These are phyloP conservation scores for Toxostoma redivivum DNA, from an alignment of 2,113 vertebrate species.

Conservation along the genomic window DNA sequence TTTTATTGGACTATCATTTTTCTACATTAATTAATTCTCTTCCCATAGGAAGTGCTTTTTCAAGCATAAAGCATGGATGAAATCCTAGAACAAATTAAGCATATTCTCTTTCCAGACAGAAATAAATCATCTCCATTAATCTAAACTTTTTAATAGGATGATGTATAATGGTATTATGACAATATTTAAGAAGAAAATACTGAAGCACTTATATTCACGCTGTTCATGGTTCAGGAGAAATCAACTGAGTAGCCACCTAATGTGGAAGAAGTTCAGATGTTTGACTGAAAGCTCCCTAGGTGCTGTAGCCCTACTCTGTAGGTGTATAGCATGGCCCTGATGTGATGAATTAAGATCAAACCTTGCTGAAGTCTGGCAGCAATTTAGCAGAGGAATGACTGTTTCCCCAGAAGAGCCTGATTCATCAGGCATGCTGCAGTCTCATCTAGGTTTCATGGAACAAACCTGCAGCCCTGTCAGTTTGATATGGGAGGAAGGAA, in stretches of 20 bases:
- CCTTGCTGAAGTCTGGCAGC: neutral
- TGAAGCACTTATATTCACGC: neutral
- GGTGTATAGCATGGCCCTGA: too few species aligned
- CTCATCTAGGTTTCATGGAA: rapidly evolving
- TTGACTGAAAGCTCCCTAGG: neutral
- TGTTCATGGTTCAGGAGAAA: neutral
- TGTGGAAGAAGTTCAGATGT: neutral
- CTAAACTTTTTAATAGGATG: neutral
- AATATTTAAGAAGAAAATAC: neutral
- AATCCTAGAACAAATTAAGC: neutral
- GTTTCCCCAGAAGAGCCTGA: neutral
- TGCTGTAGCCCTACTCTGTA: neutral
- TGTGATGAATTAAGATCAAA: neutral
- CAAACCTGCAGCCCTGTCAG: rapidly evolving
- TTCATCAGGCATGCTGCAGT: rapidly evolving
- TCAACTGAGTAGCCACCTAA: neutral
- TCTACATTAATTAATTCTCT: neutral
- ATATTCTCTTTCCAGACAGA: neutral
- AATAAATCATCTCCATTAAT: neutral
- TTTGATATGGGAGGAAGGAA: neutral
- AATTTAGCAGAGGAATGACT: neutral
- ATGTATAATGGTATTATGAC: neutral
- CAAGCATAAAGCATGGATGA: neutral
- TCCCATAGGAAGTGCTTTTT: neutral
- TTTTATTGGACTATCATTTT: neutral